Conservation (phyloP, 1,140 invertebrate genomes). For the Propsilocerus akamusi region DNA sequence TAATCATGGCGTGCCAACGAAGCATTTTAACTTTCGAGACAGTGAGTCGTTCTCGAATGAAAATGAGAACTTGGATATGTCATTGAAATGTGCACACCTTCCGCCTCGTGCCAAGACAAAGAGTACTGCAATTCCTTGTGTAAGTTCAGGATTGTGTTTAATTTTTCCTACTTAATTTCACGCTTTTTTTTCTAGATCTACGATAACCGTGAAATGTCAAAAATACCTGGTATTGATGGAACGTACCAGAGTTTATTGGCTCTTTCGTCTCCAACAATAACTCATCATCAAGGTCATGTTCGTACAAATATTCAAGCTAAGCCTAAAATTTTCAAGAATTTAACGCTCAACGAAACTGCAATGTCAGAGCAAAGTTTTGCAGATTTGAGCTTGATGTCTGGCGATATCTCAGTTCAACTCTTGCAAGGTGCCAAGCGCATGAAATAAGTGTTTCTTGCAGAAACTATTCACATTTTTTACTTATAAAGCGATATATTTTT, state of each 20-base stretch:
- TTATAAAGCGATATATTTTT: too few species aligned
- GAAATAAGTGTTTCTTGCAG: too few species aligned
- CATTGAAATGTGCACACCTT: neutral
- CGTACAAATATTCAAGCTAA: slow-evolving; percentile 13
- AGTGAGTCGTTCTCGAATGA: neutral
- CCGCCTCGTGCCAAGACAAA: neutral
- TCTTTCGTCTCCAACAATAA: slow-evolving; percentile 15
- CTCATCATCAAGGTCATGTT: slow-evolving; percentile 17
- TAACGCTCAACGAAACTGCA: neutral
- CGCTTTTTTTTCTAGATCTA: neutral
- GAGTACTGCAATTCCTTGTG: neutral
- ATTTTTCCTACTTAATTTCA: too few species aligned
- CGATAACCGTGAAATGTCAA: slow-evolving; percentile 9
- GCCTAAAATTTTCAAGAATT: neutral
- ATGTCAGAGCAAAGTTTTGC: slow-evolving; percentile 19
- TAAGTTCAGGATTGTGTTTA: neutral
- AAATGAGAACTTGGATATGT: neutral
- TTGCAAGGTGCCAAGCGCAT: neutral
- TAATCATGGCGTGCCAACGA: neutral
- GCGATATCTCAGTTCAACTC: slow-evolving; percentile 21
- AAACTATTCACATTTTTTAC: too few species aligned
- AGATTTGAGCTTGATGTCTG: slow-evolving; percentile 19
- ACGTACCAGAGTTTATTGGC: neutral
- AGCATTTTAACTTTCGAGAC: neutral
- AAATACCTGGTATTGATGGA: slow-evolving; percentile 13